Evolutionary conservation across 2,888 invertebrate species (phyloP).

Genomic region (Athalia rosae): DNA sequence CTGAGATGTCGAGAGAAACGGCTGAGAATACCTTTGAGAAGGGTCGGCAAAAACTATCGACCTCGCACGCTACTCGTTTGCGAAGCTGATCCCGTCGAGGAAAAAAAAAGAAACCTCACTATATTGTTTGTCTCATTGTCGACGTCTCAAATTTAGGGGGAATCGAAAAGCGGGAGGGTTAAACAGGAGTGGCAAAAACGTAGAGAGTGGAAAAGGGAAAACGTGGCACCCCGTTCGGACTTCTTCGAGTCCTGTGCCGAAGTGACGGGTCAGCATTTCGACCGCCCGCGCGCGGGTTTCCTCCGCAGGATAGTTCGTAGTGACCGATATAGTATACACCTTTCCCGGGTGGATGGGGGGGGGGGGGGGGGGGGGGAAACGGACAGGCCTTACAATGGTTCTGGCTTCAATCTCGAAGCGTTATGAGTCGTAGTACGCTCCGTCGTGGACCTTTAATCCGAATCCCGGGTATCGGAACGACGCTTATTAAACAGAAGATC

Average conservation of each 20-base stretch:
- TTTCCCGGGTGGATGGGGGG: conserved; percentile 18
- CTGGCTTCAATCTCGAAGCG: conserved; percentile 31
- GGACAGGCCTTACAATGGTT: conserved; percentile 31
- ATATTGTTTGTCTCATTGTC: conserved; percentile 47
- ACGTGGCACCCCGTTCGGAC: not conserved
- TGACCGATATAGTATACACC: conserved; percentile 31
- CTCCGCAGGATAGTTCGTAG: conserved; percentile 28
- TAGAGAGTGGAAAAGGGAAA: not conserved
- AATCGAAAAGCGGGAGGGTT: not conserved
- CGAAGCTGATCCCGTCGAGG: conserved; percentile 31
- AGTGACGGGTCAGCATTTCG: conserved; percentile 41
- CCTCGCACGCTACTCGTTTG: conserved; percentile 38
- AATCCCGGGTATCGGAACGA: conserved; percentile 40
- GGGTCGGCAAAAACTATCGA: conserved; percentile 47
- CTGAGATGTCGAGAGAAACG: not conserved
- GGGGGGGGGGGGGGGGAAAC: too few relatives aligned
- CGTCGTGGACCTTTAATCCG: conserved; percentile 32
- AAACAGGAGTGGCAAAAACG: too few relatives aligned
- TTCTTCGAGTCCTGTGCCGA: conserved; percentile 17
- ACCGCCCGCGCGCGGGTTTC: conserved; percentile 28
- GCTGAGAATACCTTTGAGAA: conserved; percentile 39
- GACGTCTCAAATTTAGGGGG: conserved; percentile 45
- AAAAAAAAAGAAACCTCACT: conserved; percentile 38
- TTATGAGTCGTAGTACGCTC: conserved; percentile 34
- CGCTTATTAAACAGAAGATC: conserved; percentile 41